phyloP scores from a whole-genome alignment of 2,113 vertebrate genomes.

The Brachypodius melanocephalos region DNA sequence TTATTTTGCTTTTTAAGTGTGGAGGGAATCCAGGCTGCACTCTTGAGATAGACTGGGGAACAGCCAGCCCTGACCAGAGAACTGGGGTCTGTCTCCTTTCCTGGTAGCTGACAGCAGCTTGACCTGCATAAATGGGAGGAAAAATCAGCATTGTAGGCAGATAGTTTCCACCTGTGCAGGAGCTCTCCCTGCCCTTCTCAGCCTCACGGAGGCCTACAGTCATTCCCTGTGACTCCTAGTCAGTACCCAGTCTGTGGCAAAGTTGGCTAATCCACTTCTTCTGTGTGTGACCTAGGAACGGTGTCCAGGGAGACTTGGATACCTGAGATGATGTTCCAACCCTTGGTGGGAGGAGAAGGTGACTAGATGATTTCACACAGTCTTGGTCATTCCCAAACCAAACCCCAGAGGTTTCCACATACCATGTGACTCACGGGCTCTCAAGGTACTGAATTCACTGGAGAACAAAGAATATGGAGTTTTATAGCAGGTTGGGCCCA shows the following conservation, averaged over 20 bases:
- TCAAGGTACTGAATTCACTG: not conserved
- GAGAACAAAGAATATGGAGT: constrained; percentile 5
- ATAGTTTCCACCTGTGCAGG: not conserved
- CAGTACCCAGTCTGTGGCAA: not conserved
- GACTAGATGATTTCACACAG: not conserved
- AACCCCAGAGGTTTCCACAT: not conserved
- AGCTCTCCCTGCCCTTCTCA: not conserved
- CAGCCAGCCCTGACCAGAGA: not conserved
- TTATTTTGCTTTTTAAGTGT: not conserved
- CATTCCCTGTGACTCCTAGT: not conserved
- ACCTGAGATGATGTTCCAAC: not conserved
- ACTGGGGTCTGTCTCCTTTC: not conserved
- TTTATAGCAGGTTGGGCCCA: not conserved
- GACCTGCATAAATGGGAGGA: not conserved
- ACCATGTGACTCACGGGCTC: not conserved
- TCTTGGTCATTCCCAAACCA: not conserved
- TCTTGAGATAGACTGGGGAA: not conserved
- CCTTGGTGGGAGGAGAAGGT: constrained; percentile 8
- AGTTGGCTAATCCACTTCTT: not conserved
- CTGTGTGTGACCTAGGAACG: not conserved
- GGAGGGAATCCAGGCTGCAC: not conserved
- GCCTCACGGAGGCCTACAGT: not conserved
- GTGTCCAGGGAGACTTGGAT: not conserved
- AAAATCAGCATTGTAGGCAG: not conserved
- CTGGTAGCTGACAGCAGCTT: not conserved